These are phyloP conservation scores for Lycocerus yunnanus DNA, from an alignment of 2,888 invertebrate genomes.

Conservation along the genomic window DNA sequence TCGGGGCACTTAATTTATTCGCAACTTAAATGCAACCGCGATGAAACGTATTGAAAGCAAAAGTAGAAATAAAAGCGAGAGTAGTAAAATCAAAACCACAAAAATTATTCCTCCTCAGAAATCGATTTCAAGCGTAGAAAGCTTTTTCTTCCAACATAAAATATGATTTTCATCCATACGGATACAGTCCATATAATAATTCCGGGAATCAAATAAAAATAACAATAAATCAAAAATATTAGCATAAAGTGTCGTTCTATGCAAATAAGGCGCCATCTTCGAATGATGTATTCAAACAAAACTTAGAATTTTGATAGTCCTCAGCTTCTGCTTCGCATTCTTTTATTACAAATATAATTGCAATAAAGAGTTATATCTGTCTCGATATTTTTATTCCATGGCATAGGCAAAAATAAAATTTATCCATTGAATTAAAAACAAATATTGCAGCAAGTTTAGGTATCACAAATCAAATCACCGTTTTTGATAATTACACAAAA, in stretches of 20 bases:
- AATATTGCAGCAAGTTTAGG: neutral
- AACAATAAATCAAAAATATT: slow-evolving; percentile 56
- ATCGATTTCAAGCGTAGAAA: slow-evolving; percentile 49
- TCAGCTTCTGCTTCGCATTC: slow-evolving; percentile 34
- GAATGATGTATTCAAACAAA: slow-evolving; percentile 42
- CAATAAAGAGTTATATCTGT: slow-evolving; percentile 5
- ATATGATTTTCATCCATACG: slow-evolving; percentile 59
- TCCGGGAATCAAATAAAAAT: slow-evolving; percentile 59
- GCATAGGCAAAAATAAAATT: neutral
- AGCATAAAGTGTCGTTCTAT: slow-evolving; percentile 56
- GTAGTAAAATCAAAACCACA: slow-evolving; percentile 46
- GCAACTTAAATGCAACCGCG: neutral
- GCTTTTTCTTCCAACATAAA: slow-evolving; percentile 51
- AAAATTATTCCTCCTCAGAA: slow-evolving; percentile 50
- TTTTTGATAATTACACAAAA: slow-evolving; percentile 18
- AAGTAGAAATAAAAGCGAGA: slow-evolving; percentile 47
- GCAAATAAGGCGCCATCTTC: slow-evolving; percentile 55
- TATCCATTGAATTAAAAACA: neutral
- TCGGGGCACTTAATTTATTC: slow-evolving; percentile 17
- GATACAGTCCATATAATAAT: slow-evolving; percentile 60
- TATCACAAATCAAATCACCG: neutral
- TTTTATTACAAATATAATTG: slow-evolving; percentile 31
- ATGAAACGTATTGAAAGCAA: slow-evolving; percentile 7
- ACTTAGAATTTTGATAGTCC: slow-evolving; percentile 32
- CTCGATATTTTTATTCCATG: neutral